Percentiles rank a stretch among this genome's conserved stretches.
phyloP scores from a whole-genome alignment of 2,888 invertebrate genomes.

The Tupiocoris notatus region DNA sequence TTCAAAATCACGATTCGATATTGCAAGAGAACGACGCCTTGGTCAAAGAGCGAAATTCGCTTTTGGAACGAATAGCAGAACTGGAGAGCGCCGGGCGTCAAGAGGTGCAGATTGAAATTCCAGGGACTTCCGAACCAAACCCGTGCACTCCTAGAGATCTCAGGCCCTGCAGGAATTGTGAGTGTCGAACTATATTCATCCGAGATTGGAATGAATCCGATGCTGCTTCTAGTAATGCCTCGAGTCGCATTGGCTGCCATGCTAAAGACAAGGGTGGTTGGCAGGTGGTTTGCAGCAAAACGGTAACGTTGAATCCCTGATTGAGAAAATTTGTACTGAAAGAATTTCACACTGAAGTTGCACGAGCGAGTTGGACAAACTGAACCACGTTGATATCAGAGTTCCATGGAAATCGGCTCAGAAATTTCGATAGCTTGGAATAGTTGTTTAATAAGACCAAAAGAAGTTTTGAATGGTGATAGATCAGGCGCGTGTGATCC shows the following conservation, averaged over 20 bases:
- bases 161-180: slow-evolving; percentile 20
- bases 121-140: too few relatives aligned
- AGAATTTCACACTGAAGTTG: too few relatives aligned
- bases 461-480: too few relatives aligned
- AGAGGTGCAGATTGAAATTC: too few relatives aligned
- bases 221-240: background rate
- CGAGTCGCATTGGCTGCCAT: background rate
- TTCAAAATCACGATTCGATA: slow-evolving; percentile 29
- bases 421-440: too few relatives aligned
- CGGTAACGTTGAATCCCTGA: slow-evolving; percentile 25
- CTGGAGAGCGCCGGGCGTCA: slow-evolving; percentile 16
- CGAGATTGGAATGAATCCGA: background rate
- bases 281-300: slow-evolving; percentile 9
- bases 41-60: slow-evolving; percentile 28
- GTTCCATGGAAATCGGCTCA: too few relatives aligned
- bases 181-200: slow-evolving; percentile 1
- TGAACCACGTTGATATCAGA: too few relatives aligned
- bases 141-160: background rate
- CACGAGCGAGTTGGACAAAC: too few relatives aligned
- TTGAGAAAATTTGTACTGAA: too few relatives aligned
- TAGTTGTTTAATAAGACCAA: too few relatives aligned
- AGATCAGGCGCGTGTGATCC: too few relatives aligned
- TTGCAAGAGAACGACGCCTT: slow-evolving; percentile 37
- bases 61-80: slow-evolving; percentile 24
- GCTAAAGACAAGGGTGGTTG: slow-evolving; percentile 5